These are phyloP conservation scores for Terrapene triunguis DNA, from an alignment of 2,113 vertebrate species.

Conservation along the genomic window DNA sequence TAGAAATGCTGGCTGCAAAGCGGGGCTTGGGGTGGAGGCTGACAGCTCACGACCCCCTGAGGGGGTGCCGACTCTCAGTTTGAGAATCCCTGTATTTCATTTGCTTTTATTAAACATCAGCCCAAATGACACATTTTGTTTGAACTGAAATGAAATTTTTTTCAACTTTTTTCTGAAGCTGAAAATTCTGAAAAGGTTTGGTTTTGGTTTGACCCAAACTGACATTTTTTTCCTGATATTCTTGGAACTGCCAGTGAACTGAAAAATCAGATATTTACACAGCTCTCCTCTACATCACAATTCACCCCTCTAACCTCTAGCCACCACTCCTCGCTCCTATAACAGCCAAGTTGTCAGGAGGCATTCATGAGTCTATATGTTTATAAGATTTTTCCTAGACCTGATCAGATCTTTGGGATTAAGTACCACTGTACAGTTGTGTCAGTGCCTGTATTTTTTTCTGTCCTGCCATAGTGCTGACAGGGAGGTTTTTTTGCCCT, in stretches of 20 bases:
- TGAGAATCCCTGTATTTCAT: not conserved
- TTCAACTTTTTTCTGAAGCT: not conserved
- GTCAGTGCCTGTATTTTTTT: not conserved
- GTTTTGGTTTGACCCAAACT: not conserved
- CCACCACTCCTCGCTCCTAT: not conserved
- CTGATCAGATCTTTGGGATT: not conserved
- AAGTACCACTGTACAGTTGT: not conserved
- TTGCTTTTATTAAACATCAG: not conserved
- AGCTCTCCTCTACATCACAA: not conserved
- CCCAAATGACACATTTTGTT: not conserved
- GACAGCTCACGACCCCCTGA: too few relatives aligned
- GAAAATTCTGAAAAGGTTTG: not conserved
- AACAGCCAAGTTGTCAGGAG: slow-evolving; percentile 22
- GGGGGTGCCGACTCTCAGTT: too few relatives aligned
- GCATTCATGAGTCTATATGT: slow-evolving; percentile 28
- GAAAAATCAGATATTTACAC: not conserved
- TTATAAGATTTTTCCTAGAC: slow-evolving; percentile 27
- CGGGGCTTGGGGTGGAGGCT: too few relatives aligned
- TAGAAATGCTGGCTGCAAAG: too few relatives aligned
- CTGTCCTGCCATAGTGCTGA: not conserved
- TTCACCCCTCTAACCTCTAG: not conserved
- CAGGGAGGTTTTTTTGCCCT: not conserved
- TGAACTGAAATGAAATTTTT: not conserved
- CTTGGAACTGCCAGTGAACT: not conserved
- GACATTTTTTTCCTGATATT: not conserved